phyloP scores from a whole-genome alignment of 2,888 invertebrate genomes.

The Pheosia tremula region DNA sequence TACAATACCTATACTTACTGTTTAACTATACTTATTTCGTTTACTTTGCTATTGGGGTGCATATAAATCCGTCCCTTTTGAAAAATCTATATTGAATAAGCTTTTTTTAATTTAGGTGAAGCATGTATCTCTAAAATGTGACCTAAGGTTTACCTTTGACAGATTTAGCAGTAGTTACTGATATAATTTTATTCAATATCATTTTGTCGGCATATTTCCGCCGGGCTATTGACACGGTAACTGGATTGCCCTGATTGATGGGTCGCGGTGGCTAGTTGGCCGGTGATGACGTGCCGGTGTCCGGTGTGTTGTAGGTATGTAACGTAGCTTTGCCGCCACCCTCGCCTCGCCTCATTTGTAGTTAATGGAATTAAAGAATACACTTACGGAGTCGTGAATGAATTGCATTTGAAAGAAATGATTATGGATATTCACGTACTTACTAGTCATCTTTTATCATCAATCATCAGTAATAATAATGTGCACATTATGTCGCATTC shows the following conservation, averaged over 20 bases:
- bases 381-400: conserved; percentile 17
- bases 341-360: conserved; percentile 27
- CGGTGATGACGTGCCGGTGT: conserved; percentile 20
- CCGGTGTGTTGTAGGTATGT: conserved; percentile 21
- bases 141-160: conserved; percentile 16
- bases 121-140: background rate
- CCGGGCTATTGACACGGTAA: conserved; percentile 28
- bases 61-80: too few relatives aligned
- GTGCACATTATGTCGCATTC: too few relatives aligned
- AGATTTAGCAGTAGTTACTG: conserved; percentile 11
- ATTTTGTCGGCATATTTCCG: conserved; percentile 19
- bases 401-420: too few relatives aligned
- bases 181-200: conserved; percentile 16
- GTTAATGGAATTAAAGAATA: conserved; percentile 35
- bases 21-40: too few relatives aligned
- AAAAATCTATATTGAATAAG: too few relatives aligned
- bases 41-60: too few relatives aligned
- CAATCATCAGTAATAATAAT: too few relatives aligned
- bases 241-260: conserved; percentile 53
- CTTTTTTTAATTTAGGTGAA: too few relatives aligned
- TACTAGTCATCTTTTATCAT: too few relatives aligned
- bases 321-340: conserved; percentile 32
- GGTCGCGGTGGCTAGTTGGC: conserved; percentile 20
- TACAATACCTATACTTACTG: too few relatives aligned
- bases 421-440: too few relatives aligned